Evolutionary conservation across 2,113 vertebrate species (phyloP).

Genomic region (Cyanistes caeruleus): DNA sequence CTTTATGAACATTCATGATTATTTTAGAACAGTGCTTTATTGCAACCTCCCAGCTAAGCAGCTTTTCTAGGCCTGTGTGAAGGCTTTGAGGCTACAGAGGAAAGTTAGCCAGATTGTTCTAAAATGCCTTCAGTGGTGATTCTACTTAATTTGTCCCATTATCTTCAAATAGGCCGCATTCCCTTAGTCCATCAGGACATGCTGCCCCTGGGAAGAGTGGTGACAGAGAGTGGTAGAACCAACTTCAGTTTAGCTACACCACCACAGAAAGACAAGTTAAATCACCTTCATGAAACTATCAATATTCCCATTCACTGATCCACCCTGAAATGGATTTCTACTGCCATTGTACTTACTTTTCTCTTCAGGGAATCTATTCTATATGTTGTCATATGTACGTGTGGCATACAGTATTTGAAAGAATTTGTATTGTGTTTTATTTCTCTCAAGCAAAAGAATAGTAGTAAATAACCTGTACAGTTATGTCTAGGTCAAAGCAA

Average conservation of each 20-base stretch:
- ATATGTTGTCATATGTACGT: not conserved
- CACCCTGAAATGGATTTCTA: not conserved
- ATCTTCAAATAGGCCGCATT: not conserved
- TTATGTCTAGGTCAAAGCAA: not conserved
- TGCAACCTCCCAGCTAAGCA: not conserved
- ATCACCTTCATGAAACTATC: not conserved
- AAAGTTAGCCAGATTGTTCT: not conserved
- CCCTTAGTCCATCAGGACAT: not conserved
- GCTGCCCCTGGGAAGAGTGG: not conserved
- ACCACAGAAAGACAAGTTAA: not conserved
- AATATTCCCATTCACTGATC: not conserved
- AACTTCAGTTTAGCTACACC: not conserved
- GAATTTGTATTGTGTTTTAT: not conserved
- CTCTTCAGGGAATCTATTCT: not conserved
- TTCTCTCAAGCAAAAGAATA: not conserved
- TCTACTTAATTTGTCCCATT: not conserved
- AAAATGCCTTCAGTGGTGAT: not conserved
- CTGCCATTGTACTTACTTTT: not conserved
- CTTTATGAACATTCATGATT: not conserved
- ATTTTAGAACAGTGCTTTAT: not conserved
- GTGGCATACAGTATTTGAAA: not conserved
- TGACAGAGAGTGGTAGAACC: not conserved
- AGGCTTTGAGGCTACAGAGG: not conserved
- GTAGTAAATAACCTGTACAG: not conserved
- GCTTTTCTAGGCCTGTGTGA: not conserved